Evolutionary conservation across 2,888 invertebrate genomes (phyloP).

Genomic region (Pogonocherus hispidulus): DNA sequence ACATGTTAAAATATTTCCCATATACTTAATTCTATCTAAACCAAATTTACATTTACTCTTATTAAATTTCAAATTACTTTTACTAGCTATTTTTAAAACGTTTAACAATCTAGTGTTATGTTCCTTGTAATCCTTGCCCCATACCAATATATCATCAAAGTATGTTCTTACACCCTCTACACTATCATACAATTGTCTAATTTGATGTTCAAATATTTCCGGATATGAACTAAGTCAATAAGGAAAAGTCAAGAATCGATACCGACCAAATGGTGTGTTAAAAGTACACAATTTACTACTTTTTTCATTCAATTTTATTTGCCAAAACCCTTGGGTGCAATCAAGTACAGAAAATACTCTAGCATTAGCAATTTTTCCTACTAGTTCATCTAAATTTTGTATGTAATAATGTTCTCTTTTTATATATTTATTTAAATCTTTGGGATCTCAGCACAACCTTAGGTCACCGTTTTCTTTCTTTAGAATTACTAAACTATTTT

Average conservation of each 20-base stretch:
- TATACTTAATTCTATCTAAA: constrained; percentile 43
- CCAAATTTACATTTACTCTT: constrained; percentile 46
- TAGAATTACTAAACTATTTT: constrained; percentile 46
- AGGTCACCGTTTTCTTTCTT: constrained; percentile 41
- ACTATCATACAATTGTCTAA: too few species aligned
- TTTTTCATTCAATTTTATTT: constrained; percentile 36
- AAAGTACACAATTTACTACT: constrained; percentile 42
- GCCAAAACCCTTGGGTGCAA: constrained; percentile 32
- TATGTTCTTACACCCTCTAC: too few species aligned
- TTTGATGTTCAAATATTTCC: too few species aligned
- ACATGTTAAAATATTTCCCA: constrained; percentile 46
- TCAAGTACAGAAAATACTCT: constrained; percentile 35
- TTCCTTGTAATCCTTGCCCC: too few species aligned
- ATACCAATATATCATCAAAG: too few species aligned
- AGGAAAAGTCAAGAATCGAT: constrained; percentile 29
- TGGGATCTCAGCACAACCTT: constrained; percentile 46
- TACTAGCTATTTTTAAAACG: too few species aligned
- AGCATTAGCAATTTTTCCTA: constrained; percentile 33
- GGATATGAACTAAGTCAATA: background rate
- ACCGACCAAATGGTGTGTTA: constrained; percentile 41
- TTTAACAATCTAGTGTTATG: too few species aligned
- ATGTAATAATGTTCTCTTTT: constrained; percentile 39
- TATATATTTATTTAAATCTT: constrained; percentile 44
- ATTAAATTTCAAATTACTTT: constrained; percentile 47
- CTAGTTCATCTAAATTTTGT: constrained; percentile 21